A percentile compares a stretch with the other conserved stretches of the same genome.
Evolutionary conservation across 2,888 invertebrate genomes (phyloP).

Genomic region (Eristalis tenax): DNA sequence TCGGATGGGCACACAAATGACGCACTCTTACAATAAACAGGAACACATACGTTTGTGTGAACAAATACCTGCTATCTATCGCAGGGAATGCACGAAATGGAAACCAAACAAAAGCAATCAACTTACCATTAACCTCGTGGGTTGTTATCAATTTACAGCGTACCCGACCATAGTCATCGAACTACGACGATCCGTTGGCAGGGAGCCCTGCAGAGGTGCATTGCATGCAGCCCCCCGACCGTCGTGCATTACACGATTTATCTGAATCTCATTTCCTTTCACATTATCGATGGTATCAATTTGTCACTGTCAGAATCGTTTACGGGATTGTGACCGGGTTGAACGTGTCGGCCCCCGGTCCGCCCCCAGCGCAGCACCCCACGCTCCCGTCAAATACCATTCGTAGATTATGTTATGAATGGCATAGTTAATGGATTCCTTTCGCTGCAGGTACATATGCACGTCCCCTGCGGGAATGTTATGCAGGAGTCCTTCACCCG

Average conservation of each 20-base stretch:
- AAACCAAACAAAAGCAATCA: background rate
- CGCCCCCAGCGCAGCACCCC: background rate
- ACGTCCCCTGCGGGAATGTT: constrained; percentile 36
- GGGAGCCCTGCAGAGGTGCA: background rate
- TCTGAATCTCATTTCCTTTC: constrained; percentile 37
- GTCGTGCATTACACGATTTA: constrained; percentile 38
- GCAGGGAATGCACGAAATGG: background rate
- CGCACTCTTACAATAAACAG: background rate
- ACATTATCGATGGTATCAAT: constrained; percentile 55
- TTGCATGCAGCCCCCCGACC: background rate
- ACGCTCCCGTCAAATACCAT: background rate
- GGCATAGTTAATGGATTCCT: constrained; percentile 32
- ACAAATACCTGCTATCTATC: background rate
- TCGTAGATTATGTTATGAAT: constrained; percentile 7
- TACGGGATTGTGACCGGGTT: constrained; percentile 31
- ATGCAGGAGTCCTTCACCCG: constrained; percentile 54
- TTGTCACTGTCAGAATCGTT: constrained; percentile 55
- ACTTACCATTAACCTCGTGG: background rate
- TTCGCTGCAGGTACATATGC: constrained; percentile 21
- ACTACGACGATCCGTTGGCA: background rate
- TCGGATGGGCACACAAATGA: background rate
- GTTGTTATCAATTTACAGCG: background rate
- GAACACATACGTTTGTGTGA: background rate
- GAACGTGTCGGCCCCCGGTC: background rate
- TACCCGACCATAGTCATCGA: background rate